Conservation (phyloP, 2,888 invertebrate species). For the Rotaria sp. region DNA sequence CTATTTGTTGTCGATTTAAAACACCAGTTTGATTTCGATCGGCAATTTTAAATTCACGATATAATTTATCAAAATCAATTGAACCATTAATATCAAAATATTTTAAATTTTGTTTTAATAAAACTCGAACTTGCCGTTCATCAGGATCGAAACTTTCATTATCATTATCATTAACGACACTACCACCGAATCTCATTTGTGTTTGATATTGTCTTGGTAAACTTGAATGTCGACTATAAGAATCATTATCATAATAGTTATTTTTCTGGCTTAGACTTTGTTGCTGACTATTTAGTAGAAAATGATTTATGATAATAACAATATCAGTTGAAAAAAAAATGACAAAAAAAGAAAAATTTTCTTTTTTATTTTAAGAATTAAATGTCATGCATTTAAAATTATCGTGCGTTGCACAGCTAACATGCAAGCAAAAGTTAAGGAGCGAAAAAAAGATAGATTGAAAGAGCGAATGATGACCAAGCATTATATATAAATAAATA, state of each 20-base stretch:
- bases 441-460: background rate
- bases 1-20: slow-evolving; percentile 36
- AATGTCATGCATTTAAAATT: background rate
- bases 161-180: background rate
- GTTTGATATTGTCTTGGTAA: background rate
- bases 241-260: background rate
- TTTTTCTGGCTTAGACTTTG: background rate
- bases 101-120: slow-evolving; percentile 22
- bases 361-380: background rate
- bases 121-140: background rate
- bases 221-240: background rate
- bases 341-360: background rate
- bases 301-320: background rate
- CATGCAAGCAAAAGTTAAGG: background rate
- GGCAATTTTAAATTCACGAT: background rate
- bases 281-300: background rate
- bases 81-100: background rate
- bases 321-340: background rate
- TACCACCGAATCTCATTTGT: background rate
- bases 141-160: background rate
- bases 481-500: background rate
- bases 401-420: background rate
- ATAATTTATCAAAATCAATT: slow-evolving; percentile 5
- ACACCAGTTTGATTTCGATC: slow-evolving; percentile 22
- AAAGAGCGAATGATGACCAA: background rate